Conservation (phyloP, 2,113 vertebrate genomes). For the Ictidomys tridecemlineatus region DNA sequence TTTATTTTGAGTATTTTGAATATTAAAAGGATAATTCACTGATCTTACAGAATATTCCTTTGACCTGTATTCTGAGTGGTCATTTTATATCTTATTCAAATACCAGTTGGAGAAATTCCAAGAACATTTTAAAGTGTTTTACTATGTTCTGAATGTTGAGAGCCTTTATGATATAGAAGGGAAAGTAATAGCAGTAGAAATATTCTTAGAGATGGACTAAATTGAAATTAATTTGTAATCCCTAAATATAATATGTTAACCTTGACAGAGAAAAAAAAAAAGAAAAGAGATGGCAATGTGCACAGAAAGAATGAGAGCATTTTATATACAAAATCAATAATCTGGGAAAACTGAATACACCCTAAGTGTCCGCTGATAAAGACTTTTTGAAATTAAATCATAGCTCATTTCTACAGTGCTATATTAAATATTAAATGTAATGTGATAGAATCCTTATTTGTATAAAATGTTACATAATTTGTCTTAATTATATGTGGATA, state of each 20-base stretch:
- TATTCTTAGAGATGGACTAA: not conserved
- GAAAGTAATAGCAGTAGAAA: not conserved
- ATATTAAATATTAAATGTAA: slow-evolving; percentile 5
- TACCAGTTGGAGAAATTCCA: slow-evolving; percentile 9
- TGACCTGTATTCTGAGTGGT: not conserved
- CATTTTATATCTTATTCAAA: not conserved
- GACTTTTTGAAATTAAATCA: slow-evolving; percentile 29
- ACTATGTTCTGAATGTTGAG: not conserved
- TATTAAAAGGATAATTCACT: not conserved
- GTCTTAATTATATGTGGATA: not conserved
- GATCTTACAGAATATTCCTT: not conserved
- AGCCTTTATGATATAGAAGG: not conserved
- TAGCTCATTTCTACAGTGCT: not conserved
- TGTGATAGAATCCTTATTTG: not conserved
- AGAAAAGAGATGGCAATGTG: not conserved
- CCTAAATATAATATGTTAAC: not conserved
- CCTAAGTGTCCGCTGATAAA: not conserved
- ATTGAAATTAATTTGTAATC: not conserved
- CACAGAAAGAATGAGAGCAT: not conserved
- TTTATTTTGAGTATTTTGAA: slow-evolving; percentile 24
- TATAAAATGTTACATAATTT: not conserved
- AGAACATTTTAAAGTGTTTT: not conserved
- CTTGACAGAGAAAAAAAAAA: not conserved
- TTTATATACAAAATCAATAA: not conserved
- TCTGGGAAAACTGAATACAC: not conserved